A percentile compares a stretch with the other conserved stretches of the same genome.
phyloP scores from a whole-genome alignment of 2,888 invertebrate species.

The Sabatieria punctata region DNA sequence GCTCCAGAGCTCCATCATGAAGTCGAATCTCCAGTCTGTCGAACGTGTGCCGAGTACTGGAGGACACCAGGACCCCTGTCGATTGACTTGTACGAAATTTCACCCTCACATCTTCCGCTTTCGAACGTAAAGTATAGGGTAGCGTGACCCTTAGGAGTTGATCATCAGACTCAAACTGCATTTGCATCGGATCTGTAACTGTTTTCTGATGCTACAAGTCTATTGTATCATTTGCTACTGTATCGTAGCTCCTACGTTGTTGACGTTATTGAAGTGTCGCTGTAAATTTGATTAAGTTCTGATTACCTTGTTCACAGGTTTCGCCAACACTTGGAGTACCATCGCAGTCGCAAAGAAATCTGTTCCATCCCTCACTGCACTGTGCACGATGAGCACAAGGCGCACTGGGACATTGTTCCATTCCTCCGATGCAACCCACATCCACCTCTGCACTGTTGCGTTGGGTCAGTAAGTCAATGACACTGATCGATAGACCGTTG shows the following conservation, averaged over 20 bases:
- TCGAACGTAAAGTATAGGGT: conserved; percentile 55
- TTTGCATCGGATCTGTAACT: background rate
- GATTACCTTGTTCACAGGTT: conserved; percentile 64
- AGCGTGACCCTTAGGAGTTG: conserved; percentile 61
- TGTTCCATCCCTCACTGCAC: conserved; percentile 86
- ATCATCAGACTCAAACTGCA: conserved; percentile 42
- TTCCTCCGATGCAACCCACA: conserved; percentile 59
- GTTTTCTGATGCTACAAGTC: background rate
- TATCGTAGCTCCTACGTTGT: background rate
- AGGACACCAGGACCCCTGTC: conserved; percentile 57
- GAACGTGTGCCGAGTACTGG: conserved; percentile 52
- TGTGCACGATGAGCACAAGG: conserved; percentile 75
- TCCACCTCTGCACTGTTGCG: conserved; percentile 78
- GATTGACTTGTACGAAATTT: conserved; percentile 66
- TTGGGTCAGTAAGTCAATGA: conserved; percentile 67
- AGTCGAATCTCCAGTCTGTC: conserved; percentile 69
- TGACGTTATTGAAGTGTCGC: background rate
- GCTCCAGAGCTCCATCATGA: conserved; percentile 60
- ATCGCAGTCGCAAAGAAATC: conserved; percentile 80
- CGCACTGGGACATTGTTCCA: conserved; percentile 43
- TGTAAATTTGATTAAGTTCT: background rate
- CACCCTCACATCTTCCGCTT: conserved; percentile 71
- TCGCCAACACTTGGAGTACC: conserved; percentile 70
- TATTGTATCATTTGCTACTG: background rate
- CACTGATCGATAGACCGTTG: conserved; percentile 69